Conservation (phyloP, 2,888 invertebrate genomes). For the Hypselothyrea guttata region DNA sequence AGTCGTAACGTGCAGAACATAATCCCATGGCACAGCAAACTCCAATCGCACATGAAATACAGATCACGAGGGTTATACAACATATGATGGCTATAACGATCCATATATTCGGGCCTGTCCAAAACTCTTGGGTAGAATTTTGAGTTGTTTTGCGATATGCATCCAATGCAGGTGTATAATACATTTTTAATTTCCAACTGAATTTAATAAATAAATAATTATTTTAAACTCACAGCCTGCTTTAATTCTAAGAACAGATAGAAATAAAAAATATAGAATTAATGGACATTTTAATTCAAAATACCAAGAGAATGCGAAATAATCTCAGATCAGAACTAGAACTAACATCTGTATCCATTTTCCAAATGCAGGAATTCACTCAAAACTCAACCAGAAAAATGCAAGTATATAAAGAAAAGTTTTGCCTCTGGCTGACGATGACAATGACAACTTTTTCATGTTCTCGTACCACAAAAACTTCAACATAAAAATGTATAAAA, state of each 20-base stretch:
- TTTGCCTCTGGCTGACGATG: conserved; percentile 34
- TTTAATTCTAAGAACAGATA: no score
- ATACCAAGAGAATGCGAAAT: no score
- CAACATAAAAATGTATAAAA: conserved; percentile 62
- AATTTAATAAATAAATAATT: no score
- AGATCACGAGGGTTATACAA: neutral
- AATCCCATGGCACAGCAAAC: conserved; percentile 17
- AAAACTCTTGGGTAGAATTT: neutral
- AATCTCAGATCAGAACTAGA: no score
- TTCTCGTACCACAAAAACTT: conserved; percentile 51
- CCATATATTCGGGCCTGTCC: neutral
- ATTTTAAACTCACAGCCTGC: no score
- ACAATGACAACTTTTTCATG: conserved; percentile 68
- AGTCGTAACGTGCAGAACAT: neutral
- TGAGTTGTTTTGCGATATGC: neutral
- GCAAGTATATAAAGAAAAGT: conserved; percentile 28
- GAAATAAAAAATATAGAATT: no score
- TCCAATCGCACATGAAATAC: conserved; percentile 14
- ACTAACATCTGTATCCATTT: neutral
- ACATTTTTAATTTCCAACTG: no score
- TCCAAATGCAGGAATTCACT: conserved; percentile 32
- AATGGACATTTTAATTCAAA: no score
- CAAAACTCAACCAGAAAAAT: conserved; percentile 11
- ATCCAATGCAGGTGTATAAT: no score
- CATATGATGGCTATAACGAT: neutral